These are phyloP conservation scores for Yponomeuta sedellus DNA, from an alignment of 2,888 invertebrate genomes.

Conservation along the genomic window DNA sequence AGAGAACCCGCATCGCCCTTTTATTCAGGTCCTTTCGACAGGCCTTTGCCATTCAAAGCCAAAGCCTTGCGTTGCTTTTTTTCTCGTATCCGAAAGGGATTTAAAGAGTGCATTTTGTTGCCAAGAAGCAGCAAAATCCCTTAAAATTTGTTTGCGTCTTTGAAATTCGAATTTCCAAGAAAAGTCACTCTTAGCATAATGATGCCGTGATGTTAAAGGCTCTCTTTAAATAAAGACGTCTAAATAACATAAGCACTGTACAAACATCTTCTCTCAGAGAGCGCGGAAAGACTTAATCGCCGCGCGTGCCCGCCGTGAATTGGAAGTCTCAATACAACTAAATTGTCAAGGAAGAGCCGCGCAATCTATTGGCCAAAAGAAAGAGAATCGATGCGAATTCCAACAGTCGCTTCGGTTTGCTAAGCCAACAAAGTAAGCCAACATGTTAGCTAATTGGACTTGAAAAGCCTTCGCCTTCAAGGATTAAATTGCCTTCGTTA, in stretches of 20 bases:
- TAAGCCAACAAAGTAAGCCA: neutral
- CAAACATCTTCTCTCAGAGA: too few species aligned
- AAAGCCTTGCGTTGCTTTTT: neutral
- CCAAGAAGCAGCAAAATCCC: neutral
- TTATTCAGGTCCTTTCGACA: constrained; percentile 11
- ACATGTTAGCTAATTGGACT: neutral
- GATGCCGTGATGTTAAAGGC: too few species aligned
- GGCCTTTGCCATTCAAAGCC: neutral
- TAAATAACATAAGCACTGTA: too few species aligned
- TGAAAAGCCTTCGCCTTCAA: neutral
- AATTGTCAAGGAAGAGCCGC: too few species aligned
- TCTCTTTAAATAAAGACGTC: too few species aligned
- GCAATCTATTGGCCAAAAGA: too few species aligned
- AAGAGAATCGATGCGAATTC: too few species aligned
- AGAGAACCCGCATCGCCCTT: constrained; percentile 16
- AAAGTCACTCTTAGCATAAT: neutral
- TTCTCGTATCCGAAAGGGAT: neutral
- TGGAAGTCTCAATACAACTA: too few species aligned
- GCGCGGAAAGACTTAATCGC: too few species aligned
- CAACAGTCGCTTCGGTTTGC: neutral
- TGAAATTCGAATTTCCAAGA: neutral
- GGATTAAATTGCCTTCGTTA: constrained; percentile 1
- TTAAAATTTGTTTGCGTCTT: neutral
- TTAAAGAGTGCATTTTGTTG: neutral
- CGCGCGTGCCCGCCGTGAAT: too few species aligned